These are phyloP conservation scores for Trochalopteron elliotii DNA, from an alignment of 2,113 vertebrate species.

Conservation along the genomic window DNA sequence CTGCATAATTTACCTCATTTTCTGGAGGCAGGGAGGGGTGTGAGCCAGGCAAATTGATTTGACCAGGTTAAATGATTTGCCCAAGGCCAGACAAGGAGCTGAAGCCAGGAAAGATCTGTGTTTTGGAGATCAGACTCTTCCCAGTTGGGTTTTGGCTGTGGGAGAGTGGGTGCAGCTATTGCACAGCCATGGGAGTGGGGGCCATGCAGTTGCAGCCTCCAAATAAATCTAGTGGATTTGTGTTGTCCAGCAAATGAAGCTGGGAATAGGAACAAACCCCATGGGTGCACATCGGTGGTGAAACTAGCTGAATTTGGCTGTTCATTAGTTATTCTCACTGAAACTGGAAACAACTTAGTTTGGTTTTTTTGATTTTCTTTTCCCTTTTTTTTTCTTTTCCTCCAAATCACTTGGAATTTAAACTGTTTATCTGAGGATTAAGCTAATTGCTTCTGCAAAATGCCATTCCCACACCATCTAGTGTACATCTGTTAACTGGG, in stretches of 20 bases:
- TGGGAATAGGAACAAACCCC: not conserved
- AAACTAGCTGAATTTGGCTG: not conserved
- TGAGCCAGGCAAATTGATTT: not conserved
- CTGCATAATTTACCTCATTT: not conserved
- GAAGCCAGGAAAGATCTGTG: not conserved
- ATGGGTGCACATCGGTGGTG: accelerated
- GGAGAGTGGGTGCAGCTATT: accelerated
- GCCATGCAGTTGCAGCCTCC: not conserved
- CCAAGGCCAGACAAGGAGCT: not conserved
- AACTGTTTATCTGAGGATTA: constrained; percentile 64
- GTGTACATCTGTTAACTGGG: constrained; percentile 56
- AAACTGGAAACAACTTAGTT: not conserved
- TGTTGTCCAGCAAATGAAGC: accelerated
- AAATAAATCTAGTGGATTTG: not conserved
- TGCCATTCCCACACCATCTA: constrained; percentile 40
- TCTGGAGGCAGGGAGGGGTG: not conserved
- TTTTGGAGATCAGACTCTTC: not conserved
- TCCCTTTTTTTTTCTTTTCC: not conserved
- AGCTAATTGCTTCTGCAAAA: constrained; percentile 66
- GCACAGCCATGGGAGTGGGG: not conserved
- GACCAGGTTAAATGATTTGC: not conserved
- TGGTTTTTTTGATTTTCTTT: not conserved
- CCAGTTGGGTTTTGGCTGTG: not conserved
- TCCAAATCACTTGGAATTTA: constrained; percentile 48
- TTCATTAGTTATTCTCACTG: not conserved